Conservation (phyloP, 2,888 invertebrate species). For the Nephrotoma guestfalica region DNA sequence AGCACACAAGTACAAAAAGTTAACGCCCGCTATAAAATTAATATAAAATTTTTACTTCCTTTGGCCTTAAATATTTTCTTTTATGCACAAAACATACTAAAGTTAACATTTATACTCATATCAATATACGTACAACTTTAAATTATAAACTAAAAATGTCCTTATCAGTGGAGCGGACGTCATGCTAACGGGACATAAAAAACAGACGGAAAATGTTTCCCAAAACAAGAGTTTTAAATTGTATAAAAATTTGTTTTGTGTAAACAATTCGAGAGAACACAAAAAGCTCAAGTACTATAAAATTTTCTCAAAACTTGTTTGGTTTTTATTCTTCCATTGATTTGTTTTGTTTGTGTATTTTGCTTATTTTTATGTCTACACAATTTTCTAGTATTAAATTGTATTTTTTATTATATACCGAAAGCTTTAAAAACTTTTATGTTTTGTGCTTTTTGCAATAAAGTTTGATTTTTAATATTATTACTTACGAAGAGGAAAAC, state of each 20-base stretch:
- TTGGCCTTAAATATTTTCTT: background rate
- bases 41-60: background rate
- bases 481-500: background rate
- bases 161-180: background rate
- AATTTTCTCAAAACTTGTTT: background rate
- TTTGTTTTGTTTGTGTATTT: background rate
- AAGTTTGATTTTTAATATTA: background rate
- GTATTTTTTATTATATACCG: background rate
- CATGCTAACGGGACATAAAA: background rate
- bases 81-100: background rate
- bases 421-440: background rate
- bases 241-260: background rate
- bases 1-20: background rate
- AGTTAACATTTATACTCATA: background rate
- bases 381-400: too few relatives aligned
- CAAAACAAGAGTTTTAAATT: background rate
- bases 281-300: background rate
- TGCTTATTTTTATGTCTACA: too few relatives aligned
- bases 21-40: background rate
- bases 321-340: background rate
- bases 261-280: background rate
- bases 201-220: background rate
- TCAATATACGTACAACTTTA: background rate
- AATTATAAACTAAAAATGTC: background rate
- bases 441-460: background rate